These are phyloP conservation scores for Spilarctia lutea DNA, from an alignment of 2,888 invertebrate genomes.

Conservation along the genomic window DNA sequence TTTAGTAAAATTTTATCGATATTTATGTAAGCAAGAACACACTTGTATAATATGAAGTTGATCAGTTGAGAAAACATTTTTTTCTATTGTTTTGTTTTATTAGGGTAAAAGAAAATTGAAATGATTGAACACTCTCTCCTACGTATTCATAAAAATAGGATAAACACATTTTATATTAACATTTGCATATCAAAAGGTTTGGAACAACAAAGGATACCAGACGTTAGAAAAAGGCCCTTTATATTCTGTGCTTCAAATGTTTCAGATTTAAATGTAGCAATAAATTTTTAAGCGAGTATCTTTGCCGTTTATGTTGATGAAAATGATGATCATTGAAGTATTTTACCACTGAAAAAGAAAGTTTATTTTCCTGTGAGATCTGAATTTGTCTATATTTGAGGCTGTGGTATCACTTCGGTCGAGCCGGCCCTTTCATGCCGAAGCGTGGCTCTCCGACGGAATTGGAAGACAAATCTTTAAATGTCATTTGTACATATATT, in stretches of 20 bases:
- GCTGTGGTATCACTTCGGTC: too few relatives aligned
- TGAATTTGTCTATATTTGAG: too few relatives aligned
- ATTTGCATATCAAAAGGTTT: conserved; percentile 10
- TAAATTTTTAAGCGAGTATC: not conserved
- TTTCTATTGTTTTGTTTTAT: not conserved
- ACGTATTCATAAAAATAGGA: conserved; percentile 1
- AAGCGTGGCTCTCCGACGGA: too few relatives aligned
- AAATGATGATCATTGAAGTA: not conserved
- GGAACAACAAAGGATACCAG: conserved; percentile 9
- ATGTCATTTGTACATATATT: too few relatives aligned
- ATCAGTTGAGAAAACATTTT: not conserved
- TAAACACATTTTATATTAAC: conserved; percentile 5
- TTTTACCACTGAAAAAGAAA: not conserved
- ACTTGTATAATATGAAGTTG: not conserved
- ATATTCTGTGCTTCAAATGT: not conserved
- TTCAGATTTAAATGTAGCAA: not conserved
- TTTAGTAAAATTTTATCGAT: too few relatives aligned
- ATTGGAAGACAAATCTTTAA: too few relatives aligned
- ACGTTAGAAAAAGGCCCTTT: conserved; percentile 1
- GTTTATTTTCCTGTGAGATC: too few relatives aligned
- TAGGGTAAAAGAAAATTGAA: not conserved
- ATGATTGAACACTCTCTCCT: not conserved
- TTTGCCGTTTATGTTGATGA: not conserved
- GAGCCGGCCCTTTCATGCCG: too few relatives aligned
- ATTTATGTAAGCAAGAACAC: not conserved